A percentile compares a stretch with the other conserved stretches of the same genome.
Conservation (phyloP, 1,140 invertebrate species). For the Euwallacea fornicatus region DNA sequence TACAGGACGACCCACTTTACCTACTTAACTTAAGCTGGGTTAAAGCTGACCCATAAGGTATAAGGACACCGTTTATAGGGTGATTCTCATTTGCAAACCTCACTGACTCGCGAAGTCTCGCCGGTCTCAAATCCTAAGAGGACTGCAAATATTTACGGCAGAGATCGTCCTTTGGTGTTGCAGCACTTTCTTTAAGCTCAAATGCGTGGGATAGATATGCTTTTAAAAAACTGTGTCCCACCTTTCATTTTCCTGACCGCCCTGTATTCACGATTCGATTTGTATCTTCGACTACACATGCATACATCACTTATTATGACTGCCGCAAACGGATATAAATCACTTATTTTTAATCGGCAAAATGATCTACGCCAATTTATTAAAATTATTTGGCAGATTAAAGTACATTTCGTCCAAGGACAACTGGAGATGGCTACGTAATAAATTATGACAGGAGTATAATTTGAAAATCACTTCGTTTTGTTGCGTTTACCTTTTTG, state of each 20-base stretch:
- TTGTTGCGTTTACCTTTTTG: no score
- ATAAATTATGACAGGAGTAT: neutral
- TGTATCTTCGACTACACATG: slow-evolving; percentile 11
- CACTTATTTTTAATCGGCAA: slow-evolving; percentile 16
- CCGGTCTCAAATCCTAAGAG: no score
- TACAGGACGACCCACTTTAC: slow-evolving; percentile 24
- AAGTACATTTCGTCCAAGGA: slow-evolving; percentile 5
- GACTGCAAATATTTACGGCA: no score
- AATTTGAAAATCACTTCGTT: no score
- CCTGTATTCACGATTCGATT: slow-evolving; percentile 8
- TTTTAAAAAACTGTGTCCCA: neutral
- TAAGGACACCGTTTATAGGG: neutral
- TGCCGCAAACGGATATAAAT: slow-evolving; percentile 17
- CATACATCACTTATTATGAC: slow-evolving; percentile 5
- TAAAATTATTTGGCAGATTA: slow-evolving; percentile 10
- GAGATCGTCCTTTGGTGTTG: neutral
- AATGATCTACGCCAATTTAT: slow-evolving; percentile 12
- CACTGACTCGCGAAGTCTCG: neutral
- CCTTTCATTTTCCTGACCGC: neutral
- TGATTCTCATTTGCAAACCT: neutral
- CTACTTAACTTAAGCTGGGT: neutral
- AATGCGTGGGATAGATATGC: neutral
- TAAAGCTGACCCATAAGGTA: slow-evolving; percentile 4
- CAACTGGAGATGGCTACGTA: neutral
- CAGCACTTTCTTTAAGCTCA: neutral